Evolutionary conservation across 2,113 vertebrate genomes (phyloP), one percentile per base, ranked within the genome.

Genomic region (Ivindomyrus marchei): DNA sequence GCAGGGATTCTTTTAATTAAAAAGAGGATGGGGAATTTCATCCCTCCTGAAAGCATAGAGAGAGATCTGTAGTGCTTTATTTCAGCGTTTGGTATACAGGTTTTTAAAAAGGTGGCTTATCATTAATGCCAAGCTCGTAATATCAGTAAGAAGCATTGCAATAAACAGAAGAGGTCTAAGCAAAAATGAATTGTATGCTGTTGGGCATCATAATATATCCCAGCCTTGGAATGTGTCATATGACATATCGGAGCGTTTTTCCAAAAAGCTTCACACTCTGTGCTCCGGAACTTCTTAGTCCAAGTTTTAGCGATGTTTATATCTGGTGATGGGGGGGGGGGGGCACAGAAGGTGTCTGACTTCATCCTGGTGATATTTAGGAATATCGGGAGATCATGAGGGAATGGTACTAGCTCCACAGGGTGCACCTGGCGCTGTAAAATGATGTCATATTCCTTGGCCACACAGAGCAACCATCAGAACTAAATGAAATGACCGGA

Each of bases 1-100:
- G 87, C 91, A 83, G 77, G 36, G 88, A 88, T 92, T 91, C 39
- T 92, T 88, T 91, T 93, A 92, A 92, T 94, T 93, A 91, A 93
- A 94, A 93, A 58, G 42, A 91, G 92, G 89, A 93, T 88, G 90
- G 89, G 91, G 91, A 93, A 93, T 91, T 39, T 17, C 50, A 53
- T 88, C 80, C 58, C 90, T 39, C 56, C 90, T 42, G 19, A 31
- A 17, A 85, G 46, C 74, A 53, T 47, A 87, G 85, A 83, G 70
- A 84, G 46, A 53, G 89, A 74, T 85, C 24, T 31, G 85, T 85
- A 62, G 87, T 49, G 45, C 90, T 52, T 13, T 62, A 24, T 85
- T 77, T 31, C 24, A 47, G 7, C 17, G 74, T 86, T 92, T 42
- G 80, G 83, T 77, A 77, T 85, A 77, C n/a, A 85, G 39, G 42